Base-by-base conservation (phyloP, 2,113 vertebrate genomes). In the Pterocles gutturalis region DNA sequence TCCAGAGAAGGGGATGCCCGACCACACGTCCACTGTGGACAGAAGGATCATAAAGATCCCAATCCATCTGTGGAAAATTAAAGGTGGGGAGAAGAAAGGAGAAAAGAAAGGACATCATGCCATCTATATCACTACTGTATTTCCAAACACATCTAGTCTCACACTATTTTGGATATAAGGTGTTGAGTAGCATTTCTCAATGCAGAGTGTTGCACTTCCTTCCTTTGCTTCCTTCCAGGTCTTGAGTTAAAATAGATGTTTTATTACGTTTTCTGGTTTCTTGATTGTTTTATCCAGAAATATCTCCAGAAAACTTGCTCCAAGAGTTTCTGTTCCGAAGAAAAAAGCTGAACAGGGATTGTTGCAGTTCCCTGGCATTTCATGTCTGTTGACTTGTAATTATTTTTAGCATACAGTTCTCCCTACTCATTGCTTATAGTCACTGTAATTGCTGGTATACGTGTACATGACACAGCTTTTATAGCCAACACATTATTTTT, bases 111-210 rank as follows among this genome's bases (percentile, higher is more conserved):
- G 11, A 7, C 4, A 75, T 20, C 17, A 15, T 34, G 15, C 8
- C 22, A 60, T 26, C 29, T 72, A 0, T 5, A 11, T 20, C 62
- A 18, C 17, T 43, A 3, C 13, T 45, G 17, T 10, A 11, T 48
- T 87, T 80, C 58, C 49, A 89, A 83, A 10, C 22, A 21, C 17
- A 48, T 16, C 14, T 7, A 3, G 3, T 60, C 43, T 51, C 22
- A 29, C 0, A 0, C 5, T 41, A 1, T 19, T 53, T 64, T n/a
- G 3, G 12, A 1, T 4, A 24, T 26, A 21, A 62, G 54, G 4
- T 41, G 43, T 29, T 33, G 14, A n/a, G 7, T 5, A 26, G 2
- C 3, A 38, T 25, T 87, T 22, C 6, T 3, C 45, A 55, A 45
- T 16, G 6, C 31, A 57, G 4, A 31, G 11, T 51, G 17, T 7